Percentiles rank a stretch among this genome's conserved stretches.
These are phyloP conservation scores for Sturnus vulgaris DNA, from an alignment of 2,113 vertebrate genomes.

Conservation along the genomic window DNA sequence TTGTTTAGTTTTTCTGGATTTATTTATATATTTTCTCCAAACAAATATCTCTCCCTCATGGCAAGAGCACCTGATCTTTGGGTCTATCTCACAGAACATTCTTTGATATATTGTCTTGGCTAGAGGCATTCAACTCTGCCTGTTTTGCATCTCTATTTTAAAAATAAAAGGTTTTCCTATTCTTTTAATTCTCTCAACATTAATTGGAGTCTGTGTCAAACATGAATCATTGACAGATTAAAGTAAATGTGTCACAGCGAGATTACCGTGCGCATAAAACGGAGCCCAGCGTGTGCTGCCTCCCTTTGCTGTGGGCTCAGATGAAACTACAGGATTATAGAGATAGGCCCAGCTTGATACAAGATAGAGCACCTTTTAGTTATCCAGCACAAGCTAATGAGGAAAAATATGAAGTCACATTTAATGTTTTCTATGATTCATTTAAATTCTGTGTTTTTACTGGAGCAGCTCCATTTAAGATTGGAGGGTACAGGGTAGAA, in stretches of 20 bases:
- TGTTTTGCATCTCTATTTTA: not conserved
- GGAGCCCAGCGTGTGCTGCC: not conserved
- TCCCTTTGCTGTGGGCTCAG: constrained; percentile 1
- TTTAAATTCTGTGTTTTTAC: not conserved
- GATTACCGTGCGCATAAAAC: not conserved
- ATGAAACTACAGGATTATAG: not conserved
- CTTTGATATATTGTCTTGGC: constrained; percentile 1
- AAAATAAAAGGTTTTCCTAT: not conserved
- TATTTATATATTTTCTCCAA: not conserved
- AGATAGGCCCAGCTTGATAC: not conserved
- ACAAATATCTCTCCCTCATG: not conserved
- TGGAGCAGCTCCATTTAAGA: not conserved
- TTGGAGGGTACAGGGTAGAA: not conserved
- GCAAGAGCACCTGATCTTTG: not conserved
- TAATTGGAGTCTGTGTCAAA: constrained; percentile 31
- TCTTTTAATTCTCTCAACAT: constrained; percentile 25
- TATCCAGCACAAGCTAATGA: not conserved
- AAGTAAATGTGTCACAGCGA: constrained; percentile 22
- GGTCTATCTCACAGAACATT: not conserved
- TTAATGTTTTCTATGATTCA: not conserved
- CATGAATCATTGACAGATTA: constrained; percentile 18
- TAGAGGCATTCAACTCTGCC: not conserved
- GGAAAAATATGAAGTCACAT: not conserved
- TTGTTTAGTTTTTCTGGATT: not conserved
- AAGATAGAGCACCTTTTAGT: not conserved